Base-by-base conservation (phyloP, 2,888 invertebrate genomes). In the Cistogaster globosa region DNA sequence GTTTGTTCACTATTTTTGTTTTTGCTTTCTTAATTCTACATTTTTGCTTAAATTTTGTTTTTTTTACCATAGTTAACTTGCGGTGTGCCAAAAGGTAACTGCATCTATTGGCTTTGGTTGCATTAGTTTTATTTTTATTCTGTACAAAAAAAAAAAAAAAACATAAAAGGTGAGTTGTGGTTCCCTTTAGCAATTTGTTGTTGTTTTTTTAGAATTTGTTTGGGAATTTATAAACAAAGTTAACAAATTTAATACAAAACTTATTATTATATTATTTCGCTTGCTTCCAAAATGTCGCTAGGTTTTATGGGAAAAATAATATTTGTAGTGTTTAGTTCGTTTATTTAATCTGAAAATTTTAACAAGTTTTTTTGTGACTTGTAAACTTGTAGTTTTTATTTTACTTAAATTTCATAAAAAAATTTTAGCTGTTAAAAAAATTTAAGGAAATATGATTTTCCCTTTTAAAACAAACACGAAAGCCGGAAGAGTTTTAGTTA, bases 181-280 rank as follows among this genome's bases (percentile, higher is more conserved):
- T 72, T 60, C 12, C 32, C 58, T 65, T 57, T 53, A 60, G 32
- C 18, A 51, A n/a, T 58, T 62, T 71, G 63, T 51, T 4, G 48
- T 65, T 77, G 67, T n/a, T 36, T 32, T 18, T 26, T 14, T 36
- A 67, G 26, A 42, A 38, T 74, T 55, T 36, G 22, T 58, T 78
- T 78, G 72, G 67, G 53, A 83, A 26, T 74, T 78, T 60, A 53
- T 53, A 58, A 71, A 63, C 58, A 69, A 71, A 76, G 62, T 71
- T 71, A 71, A 32, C 53, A 77, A 83, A 77, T 62, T 67, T 53
- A 71, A 65, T 63, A 76, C 42, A 38, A 76, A 83, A 62, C 58
- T 68, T 78, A n/a, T n/a, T n/a, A n/a, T n/a, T n/a, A n/a, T n/a
- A n/a, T 83, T 68, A 36, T 71, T 62, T 78, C 20, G 42, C 55